Evolutionary conservation across 2,797 vertebrate genomes (phyloP).

Genomic region (Phoebastria nigripes): DNA sequence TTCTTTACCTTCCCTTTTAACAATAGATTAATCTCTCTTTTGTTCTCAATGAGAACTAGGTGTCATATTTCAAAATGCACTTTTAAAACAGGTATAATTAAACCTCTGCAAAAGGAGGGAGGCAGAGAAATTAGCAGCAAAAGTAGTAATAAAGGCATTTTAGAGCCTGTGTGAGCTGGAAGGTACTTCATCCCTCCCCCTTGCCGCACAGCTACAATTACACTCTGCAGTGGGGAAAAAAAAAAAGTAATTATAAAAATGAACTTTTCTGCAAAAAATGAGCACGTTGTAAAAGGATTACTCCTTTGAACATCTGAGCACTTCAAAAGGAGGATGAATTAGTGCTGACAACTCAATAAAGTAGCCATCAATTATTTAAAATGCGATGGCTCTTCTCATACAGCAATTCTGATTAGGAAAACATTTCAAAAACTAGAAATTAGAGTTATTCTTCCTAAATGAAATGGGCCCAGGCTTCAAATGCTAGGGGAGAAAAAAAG

Average conservation of each 20-base stretch:
- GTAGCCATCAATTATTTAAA: conserved; percentile 76
- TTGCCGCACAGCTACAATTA: conserved; percentile 32
- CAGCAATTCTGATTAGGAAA: conserved; percentile 46
- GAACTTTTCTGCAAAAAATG: conserved; percentile 58
- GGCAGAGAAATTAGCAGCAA: conserved; percentile 64
- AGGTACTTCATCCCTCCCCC: not conserved
- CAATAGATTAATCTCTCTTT: conserved; percentile 67
- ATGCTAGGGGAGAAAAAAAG: not conserved
- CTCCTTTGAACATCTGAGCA: conserved; percentile 25
- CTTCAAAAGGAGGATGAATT: conserved; percentile 60
- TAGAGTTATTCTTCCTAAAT: conserved; percentile 25
- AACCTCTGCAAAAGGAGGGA: conserved; percentile 47
- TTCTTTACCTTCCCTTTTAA: conserved; percentile 7
- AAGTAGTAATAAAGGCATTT: conserved; percentile 52
- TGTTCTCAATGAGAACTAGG: conserved; percentile 51
- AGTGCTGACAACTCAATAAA: conserved; percentile 70
- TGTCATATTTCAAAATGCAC: conserved; percentile 68
- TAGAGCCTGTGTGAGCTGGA: conserved; percentile 28
- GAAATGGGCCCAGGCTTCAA: conserved; percentile 25
- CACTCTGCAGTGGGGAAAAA: not conserved
- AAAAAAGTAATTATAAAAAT: conserved; percentile 71
- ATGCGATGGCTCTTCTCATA: conserved; percentile 56
- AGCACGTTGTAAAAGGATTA: conserved; percentile 56
- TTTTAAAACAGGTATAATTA: conserved; percentile 71
- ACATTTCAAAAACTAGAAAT: conserved; percentile 58